Evolutionary conservation across 1,140 invertebrate genomes (phyloP), one percentile per base, ranked within the genome.

Genomic region (Pissodes strobi): DNA sequence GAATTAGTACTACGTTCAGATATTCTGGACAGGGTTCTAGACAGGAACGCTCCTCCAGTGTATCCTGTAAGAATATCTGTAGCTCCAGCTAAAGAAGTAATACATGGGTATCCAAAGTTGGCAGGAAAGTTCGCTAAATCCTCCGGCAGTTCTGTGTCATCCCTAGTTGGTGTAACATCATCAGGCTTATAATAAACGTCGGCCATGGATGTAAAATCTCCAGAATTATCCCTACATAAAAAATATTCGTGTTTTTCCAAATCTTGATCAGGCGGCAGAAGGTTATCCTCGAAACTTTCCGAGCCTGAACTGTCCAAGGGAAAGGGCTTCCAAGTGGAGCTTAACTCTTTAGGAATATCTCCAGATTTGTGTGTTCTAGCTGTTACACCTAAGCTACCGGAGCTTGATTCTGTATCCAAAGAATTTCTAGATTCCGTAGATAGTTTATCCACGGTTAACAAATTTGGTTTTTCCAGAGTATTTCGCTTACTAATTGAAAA

Each of bases 1-100:
- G 91, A 94, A 12, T 91, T 90, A 6, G 91, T 93, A 63, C 91
- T 93, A 18, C 91, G 81, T 79, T 94, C 92, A 2, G 90, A 93
- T 72, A 94, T 94, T 51, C 91, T 81, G 1, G 91, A 93, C 15
- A 94, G 80, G 0, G 92, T 94, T 27, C 92, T 85, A 82, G 52
- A 90, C 78, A 19, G 86, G 86, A 81, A 92, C 88, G 86, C 87
- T 51, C 84, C 82, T 53, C 85, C 82, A 67, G 82, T 81, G 58
- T 87, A 89, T 12, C 85, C 86, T 53, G 89, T 82, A 51, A 90
- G 86, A 41, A 87, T 82, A 69, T 90, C 88, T 61, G 82, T 79
- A 12, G 64, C 71, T 4, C 79, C 75, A 46, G 4, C 85, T 83
- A 48, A 87, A 82, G 5, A 78, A 81, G 48, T 76, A 76, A 9